These are phyloP conservation scores for Orbicella faveolata DNA, from an alignment of 64 coral and sea anemone genomes.

Conservation along the genomic window DNA sequence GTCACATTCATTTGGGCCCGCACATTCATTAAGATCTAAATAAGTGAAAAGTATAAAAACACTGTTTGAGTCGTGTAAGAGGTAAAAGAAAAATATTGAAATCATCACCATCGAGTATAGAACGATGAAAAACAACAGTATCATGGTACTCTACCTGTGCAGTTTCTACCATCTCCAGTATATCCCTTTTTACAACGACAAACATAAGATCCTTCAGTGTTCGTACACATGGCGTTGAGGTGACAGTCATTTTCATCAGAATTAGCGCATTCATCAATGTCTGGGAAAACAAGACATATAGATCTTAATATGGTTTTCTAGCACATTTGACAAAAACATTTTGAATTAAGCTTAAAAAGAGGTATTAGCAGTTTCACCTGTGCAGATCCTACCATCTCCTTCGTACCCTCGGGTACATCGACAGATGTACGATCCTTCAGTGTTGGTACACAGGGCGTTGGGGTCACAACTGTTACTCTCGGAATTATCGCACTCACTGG, in stretches of 20 bases:
- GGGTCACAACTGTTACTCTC: not conserved
- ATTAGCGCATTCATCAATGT: conserved; percentile 31
- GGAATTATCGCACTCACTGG: not conserved
- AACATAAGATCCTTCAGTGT: conserved; percentile 22
- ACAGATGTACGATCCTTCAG: not conserved
- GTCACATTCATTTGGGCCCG: conserved; percentile 11
- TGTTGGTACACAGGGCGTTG: conserved; percentile 12
- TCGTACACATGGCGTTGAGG: conserved; percentile 14
- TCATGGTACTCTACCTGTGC: conserved; percentile 17
- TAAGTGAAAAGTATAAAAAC: too few species aligned
- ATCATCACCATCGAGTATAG: too few species aligned
- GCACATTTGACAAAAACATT: too few species aligned
- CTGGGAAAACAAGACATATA: not conserved
- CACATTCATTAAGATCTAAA: conserved; percentile 47
- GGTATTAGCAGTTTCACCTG: not conserved
- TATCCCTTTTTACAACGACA: conserved; percentile 32
- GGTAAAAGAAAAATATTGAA: too few species aligned
- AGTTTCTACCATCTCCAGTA: conserved; percentile 44
- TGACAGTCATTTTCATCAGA: not conserved
- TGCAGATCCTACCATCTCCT: not conserved
- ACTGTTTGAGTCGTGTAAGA: too few species aligned
- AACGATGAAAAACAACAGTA: too few species aligned
- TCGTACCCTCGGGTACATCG: not conserved
- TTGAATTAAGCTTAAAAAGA: too few species aligned
- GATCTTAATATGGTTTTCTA: too few species aligned